phyloP scores from a whole-genome alignment of 2,888 invertebrate species.

The Lithophane leautieri region DNA sequence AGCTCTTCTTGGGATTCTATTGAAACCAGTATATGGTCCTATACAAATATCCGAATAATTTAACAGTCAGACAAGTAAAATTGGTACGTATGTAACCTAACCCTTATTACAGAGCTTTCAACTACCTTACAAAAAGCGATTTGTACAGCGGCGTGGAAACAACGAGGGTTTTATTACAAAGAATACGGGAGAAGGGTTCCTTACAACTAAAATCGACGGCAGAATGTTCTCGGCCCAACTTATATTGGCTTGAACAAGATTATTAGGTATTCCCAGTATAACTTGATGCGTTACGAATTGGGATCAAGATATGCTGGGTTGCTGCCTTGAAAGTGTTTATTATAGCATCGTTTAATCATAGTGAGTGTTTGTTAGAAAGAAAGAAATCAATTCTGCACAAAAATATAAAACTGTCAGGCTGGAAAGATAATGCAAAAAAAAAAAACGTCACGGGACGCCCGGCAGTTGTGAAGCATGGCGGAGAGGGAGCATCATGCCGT shows the following conservation, averaged over 20 bases:
- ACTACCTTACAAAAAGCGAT: slow-evolving; percentile 32
- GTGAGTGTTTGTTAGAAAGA: not conserved
- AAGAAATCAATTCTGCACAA: not conserved
- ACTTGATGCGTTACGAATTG: slow-evolving; percentile 7
- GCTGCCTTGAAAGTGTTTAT: not conserved
- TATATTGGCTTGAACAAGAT: not conserved
- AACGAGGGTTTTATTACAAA: slow-evolving; percentile 51
- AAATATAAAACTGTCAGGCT: not conserved
- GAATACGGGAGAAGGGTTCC: slow-evolving; percentile 25
- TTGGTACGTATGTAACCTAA: slow-evolving; percentile 1
- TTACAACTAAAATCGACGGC: slow-evolving; percentile 10
- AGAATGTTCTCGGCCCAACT: slow-evolving; percentile 27
- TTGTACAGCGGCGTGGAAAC: slow-evolving; percentile 38
- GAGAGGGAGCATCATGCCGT: not conserved
- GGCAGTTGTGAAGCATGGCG: not conserved
- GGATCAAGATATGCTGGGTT: not conserved
- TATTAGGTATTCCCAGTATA: not conserved
- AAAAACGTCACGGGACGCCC: not conserved
- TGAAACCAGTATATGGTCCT: not conserved
- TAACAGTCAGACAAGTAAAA: not conserved
- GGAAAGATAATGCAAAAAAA: not conserved
- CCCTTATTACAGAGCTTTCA: not conserved
- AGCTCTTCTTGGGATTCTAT: not conserved
- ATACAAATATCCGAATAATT: not conserved
- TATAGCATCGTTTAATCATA: not conserved